Evolutionary conservation across 2,888 invertebrate species (phyloP).

Genomic region (Crossocerus cetratus): DNA sequence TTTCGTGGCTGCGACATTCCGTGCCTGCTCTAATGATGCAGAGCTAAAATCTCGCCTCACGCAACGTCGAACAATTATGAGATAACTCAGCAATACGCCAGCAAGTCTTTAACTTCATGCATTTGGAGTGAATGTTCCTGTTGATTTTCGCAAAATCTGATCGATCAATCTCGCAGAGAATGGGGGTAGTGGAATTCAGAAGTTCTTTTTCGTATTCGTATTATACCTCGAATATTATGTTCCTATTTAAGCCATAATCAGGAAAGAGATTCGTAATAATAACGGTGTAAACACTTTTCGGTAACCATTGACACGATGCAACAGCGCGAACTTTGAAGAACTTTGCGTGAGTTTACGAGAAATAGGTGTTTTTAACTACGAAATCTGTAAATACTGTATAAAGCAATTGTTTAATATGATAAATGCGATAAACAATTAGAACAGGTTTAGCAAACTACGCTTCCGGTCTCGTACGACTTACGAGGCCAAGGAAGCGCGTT

Average conservation of each 20-base stretch:
- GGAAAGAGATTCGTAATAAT: background rate
- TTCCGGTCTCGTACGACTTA: constrained; percentile 49
- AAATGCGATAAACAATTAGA: constrained; percentile 62
- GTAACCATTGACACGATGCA: too few relatives aligned
- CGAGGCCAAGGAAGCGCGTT: constrained; percentile 1
- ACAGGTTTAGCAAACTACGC: constrained; percentile 60
- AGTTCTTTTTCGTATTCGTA: constrained; percentile 20
- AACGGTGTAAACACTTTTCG: too few relatives aligned
- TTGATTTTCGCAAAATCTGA: constrained; percentile 7
- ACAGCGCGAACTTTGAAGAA: background rate
- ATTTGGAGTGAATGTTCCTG: constrained; percentile 24
- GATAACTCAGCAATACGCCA: background rate
- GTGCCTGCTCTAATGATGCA: constrained; percentile 71
- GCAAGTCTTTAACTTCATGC: constrained; percentile 5
- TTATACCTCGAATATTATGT: constrained; percentile 37
- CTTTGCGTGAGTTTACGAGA: constrained; percentile 30
- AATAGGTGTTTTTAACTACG: constrained; percentile 57
- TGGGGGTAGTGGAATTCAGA: constrained; percentile 28
- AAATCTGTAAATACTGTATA: constrained; percentile 74
- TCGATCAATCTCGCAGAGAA: constrained; percentile 5
- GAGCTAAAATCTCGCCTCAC: constrained; percentile 55
- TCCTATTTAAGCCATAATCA: constrained; percentile 43
- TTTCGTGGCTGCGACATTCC: constrained; percentile 72
- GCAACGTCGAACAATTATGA: constrained; percentile 13
- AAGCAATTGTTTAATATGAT: constrained; percentile 72